Evolutionary conservation across 2,113 vertebrate species (phyloP).

Genomic region (Epinephelus lanceolatus): DNA sequence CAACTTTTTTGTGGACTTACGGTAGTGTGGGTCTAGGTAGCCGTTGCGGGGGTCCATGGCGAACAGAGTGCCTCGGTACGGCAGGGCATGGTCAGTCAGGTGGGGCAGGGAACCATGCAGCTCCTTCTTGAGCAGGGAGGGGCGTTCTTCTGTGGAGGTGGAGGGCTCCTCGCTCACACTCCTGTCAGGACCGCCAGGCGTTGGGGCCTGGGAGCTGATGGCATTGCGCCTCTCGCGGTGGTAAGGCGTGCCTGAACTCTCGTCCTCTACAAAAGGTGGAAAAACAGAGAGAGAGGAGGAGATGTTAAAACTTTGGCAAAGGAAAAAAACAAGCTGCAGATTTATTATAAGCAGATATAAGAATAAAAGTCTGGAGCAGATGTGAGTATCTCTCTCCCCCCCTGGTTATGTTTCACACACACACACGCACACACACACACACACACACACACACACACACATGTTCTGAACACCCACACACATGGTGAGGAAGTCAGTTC

Average conservation of each 20-base stretch:
- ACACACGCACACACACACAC: background rate
- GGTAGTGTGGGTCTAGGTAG: conserved; percentile 95
- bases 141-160: conserved; percentile 95
- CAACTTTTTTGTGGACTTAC: conserved; percentile 84
- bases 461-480: conserved; percentile 17
- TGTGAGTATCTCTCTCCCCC: background rate
- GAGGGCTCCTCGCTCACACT: conserved; percentile 95
- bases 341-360: conserved; percentile 7
- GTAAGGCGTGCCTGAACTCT: conserved; percentile 92
- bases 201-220: conserved; percentile 89
- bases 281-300: background rate
- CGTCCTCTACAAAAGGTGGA: conserved; percentile 89
- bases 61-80: conserved; percentile 93
- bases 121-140: conserved; percentile 97
- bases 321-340: conserved; percentile 2
- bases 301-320: conserved; percentile 9
- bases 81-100: conserved; percentile 91
- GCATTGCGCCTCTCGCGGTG: conserved; percentile 96
- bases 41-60: conserved; percentile 96
- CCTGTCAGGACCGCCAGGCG: conserved; percentile 84
- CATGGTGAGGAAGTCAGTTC: conserved; percentile 43
- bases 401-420: conserved; percentile 1
- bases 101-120: conserved; percentile 93
- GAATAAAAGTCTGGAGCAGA: conserved; percentile 1
- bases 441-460: background rate